phyloP scores from a whole-genome alignment of 1,140 invertebrate genomes.

The Andrena cerasifolii region DNA sequence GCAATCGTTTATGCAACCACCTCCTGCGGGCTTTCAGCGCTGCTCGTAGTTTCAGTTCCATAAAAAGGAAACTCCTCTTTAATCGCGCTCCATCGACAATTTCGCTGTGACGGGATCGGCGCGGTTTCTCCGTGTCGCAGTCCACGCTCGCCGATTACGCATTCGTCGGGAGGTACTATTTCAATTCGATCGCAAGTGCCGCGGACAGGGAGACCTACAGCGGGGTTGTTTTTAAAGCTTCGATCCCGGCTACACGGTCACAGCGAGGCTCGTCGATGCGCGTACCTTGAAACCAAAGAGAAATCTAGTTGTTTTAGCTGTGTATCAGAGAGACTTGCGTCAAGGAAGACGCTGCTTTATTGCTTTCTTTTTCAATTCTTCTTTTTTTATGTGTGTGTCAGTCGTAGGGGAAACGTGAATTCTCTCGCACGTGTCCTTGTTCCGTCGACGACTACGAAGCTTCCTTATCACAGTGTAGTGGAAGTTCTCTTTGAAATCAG shows the following conservation, averaged over 20 bases:
- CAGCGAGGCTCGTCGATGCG: not conserved
- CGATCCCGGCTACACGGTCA: not conserved
- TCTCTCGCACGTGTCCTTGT: not conserved
- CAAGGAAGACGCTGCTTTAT: not conserved
- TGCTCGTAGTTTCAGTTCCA: not conserved
- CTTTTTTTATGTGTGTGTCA: too few species aligned
- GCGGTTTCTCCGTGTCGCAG: not conserved
- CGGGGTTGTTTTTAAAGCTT: too few species aligned
- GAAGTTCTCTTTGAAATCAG: not conserved
- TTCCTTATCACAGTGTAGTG: not conserved
- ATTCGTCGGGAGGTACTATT: too few species aligned
- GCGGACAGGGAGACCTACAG: too few species aligned
- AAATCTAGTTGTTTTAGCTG: not conserved
- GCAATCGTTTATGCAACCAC: not conserved
- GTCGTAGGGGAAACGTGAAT: not conserved
- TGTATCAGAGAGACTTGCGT: not conserved
- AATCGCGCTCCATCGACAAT: not conserved
- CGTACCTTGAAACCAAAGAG: slow-evolving; percentile 21
- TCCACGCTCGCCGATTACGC: too few species aligned
- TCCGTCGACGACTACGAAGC: not conserved
- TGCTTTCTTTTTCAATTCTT: not conserved
- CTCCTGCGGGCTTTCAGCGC: not conserved
- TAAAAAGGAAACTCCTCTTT: too few species aligned
- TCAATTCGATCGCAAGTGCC: too few species aligned
- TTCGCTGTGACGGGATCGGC: not conserved